Conservation (phyloP, 2,888 invertebrate species). For the Tetranychus truncatus region DNA sequence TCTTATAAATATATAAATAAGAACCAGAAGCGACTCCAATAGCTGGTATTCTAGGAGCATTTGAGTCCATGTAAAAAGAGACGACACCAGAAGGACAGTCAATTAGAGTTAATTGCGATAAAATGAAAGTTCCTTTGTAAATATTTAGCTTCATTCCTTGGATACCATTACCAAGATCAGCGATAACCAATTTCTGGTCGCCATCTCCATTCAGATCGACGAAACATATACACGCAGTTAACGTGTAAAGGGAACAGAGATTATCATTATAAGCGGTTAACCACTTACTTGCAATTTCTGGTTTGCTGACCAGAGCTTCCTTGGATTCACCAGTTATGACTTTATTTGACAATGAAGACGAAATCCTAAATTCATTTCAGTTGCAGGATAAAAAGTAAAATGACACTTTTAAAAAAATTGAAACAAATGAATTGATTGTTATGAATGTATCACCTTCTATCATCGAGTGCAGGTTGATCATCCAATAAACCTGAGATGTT, state of each 20-base stretch:
- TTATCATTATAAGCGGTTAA: conserved; percentile 52
- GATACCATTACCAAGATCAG: conserved; percentile 38
- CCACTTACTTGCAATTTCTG: conserved; percentile 37
- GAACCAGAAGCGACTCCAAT: conserved; percentile 75
- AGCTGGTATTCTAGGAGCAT: conserved; percentile 54
- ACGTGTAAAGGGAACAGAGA: conserved; percentile 45
- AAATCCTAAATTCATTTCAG: too few relatives aligned
- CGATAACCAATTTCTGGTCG: conserved; percentile 48
- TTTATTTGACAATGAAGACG: too few relatives aligned
- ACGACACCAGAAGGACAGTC: conserved; percentile 66
- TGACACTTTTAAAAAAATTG: too few relatives aligned
- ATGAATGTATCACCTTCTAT: neutral
- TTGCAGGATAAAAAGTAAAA: too few relatives aligned
- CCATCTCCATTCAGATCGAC: conserved; percentile 51
- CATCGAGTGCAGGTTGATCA: neutral
- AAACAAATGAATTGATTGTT: neutral
- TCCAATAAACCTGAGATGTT: neutral
- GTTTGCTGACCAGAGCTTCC: neutral
- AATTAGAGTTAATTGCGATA: conserved; percentile 58
- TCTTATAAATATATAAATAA: conserved; percentile 73
- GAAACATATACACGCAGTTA: conserved; percentile 49
- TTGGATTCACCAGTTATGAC: too few relatives aligned
- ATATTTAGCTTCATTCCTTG: conserved; percentile 37
- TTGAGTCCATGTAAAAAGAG: conserved; percentile 61
- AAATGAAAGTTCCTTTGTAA: conserved; percentile 55